phyloP scores from a whole-genome alignment of 2,797 vertebrate genomes.

The Gymnodraco acuticeps region DNA sequence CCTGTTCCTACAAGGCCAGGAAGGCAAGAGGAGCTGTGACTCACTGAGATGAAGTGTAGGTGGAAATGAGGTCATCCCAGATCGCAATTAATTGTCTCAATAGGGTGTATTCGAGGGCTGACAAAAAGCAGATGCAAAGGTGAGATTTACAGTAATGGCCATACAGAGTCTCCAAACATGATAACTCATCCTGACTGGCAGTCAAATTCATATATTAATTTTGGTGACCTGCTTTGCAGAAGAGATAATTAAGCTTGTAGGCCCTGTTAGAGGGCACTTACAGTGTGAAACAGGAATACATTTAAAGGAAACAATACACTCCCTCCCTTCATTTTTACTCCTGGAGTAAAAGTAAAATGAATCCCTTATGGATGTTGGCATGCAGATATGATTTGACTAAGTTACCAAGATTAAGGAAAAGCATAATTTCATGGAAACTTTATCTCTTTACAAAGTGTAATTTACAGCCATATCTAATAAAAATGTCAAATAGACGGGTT shows the following conservation, averaged over 20 bases:
- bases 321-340: constrained; percentile 32
- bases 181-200: constrained; percentile 33
- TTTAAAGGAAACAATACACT: not conserved
- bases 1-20: constrained; percentile 52
- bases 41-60: constrained; percentile 50
- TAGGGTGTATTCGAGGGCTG: constrained; percentile 9
- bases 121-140: constrained; percentile 26
- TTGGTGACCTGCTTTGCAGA: not conserved
- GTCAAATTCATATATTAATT: constrained; percentile 35
- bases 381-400: constrained; percentile 4
- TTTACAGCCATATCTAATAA: not conserved
- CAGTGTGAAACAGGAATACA: constrained; percentile 18
- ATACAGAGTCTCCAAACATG: constrained; percentile 24
- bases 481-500: not conserved
- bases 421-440: constrained; percentile 16
- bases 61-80: constrained; percentile 58
- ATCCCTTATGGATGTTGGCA: constrained; percentile 31
- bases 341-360: constrained; percentile 52
- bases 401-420: not conserved
- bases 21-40: constrained; percentile 39
- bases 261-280: constrained; percentile 2
- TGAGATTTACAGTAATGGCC: constrained; percentile 20
- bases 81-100: constrained; percentile 40
- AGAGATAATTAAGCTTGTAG: constrained; percentile 15
- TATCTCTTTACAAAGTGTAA: constrained; percentile 11